Evolutionary conservation across 2,888 invertebrate species (phyloP).

Genomic region (Pammene aurita): DNA sequence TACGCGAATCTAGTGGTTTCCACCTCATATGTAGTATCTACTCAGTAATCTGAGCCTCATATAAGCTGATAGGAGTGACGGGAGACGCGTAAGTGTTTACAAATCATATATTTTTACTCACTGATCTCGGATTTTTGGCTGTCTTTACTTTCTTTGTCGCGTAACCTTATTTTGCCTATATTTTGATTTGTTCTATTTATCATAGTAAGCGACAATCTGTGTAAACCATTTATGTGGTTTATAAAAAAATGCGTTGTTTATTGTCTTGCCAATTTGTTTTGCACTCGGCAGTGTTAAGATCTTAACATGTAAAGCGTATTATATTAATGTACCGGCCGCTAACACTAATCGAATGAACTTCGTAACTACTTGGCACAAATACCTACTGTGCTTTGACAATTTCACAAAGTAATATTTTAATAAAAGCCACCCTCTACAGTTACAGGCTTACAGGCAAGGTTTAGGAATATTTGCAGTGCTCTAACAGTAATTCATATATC

Average conservation of each 20-base stretch:
- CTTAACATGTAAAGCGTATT: neutral
- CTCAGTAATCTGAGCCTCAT: no score
- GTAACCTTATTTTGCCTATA: constrained; percentile 27
- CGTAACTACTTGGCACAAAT: neutral
- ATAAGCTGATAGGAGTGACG: constrained; percentile 24
- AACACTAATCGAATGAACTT: constrained; percentile 20
- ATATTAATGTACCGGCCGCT: neutral
- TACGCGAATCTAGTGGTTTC: constrained; percentile 50
- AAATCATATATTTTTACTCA: neutral
- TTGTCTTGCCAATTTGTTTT: neutral
- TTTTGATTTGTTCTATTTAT: constrained; percentile 33
- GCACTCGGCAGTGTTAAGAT: neutral
- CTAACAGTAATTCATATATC: no score
- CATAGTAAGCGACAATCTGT: constrained; percentile 6
- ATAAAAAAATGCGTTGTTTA: constrained; percentile 14
- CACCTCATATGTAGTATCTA: no score
- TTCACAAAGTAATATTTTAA: neutral
- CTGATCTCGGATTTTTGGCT: neutral
- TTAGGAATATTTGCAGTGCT: no score
- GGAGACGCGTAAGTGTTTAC: constrained; percentile 30
- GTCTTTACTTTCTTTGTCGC: constrained; percentile 17
- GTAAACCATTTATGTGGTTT: constrained; percentile 4
- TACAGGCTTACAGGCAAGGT: no score
- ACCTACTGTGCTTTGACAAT: neutral
- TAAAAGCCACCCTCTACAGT: no score